These are phyloP conservation scores for Cichladusa arquata DNA, from an alignment of 2,113 vertebrate genomes.

Conservation along the genomic window DNA sequence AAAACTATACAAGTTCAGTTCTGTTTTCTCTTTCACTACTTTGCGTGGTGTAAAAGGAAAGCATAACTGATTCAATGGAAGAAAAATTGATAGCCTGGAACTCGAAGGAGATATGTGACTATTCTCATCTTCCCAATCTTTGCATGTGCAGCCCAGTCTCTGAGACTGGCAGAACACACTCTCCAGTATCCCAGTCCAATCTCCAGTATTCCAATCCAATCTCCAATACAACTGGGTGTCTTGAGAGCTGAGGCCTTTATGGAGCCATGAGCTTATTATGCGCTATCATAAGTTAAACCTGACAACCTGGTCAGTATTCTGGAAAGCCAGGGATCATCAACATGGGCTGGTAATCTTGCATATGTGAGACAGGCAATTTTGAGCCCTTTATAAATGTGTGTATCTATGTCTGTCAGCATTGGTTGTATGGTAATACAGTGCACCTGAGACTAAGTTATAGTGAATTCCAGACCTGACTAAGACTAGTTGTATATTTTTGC, in stretches of 20 bases:
- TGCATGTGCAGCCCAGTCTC: too few relatives aligned
- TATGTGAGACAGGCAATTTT: neutral
- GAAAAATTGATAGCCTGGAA: neutral
- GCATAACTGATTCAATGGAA: neutral
- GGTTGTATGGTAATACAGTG: neutral
- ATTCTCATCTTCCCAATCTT: neutral
- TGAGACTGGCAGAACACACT: neutral
- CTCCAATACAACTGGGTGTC: too few relatives aligned
- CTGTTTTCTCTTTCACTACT: neutral
- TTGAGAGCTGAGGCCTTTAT: neutral
- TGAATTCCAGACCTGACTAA: neutral
- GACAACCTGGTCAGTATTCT: neutral
- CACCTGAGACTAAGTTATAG: neutral
- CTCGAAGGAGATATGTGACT: neutral
- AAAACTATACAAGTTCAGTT: neutral
- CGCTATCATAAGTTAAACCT: fast-evolving
- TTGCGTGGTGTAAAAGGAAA: neutral
- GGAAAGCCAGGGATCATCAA: neutral
- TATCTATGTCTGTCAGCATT: neutral
- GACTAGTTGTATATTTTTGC: neutral
- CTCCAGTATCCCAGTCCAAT: neutral
- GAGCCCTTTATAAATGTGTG: neutral
- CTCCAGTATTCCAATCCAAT: neutral
- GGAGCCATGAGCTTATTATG: neutral
- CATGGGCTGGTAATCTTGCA: fast-evolving